These are phyloP conservation scores for Cephus cinctus DNA, from an alignment of 1,140 invertebrate species.

Conservation along the genomic window DNA sequence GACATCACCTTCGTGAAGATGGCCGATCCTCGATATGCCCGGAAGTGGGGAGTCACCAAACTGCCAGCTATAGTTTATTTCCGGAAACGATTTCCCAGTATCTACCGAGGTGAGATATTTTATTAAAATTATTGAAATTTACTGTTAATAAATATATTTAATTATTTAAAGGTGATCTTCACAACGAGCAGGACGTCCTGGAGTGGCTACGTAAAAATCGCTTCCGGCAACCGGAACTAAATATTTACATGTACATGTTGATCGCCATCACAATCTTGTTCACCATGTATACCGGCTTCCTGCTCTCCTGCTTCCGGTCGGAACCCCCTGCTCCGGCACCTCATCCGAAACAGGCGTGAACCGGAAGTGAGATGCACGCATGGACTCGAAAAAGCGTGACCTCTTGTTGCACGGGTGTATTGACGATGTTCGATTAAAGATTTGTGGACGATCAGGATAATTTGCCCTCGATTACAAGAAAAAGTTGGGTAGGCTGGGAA, in stretches of 20 bases:
- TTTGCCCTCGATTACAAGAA: not conserved
- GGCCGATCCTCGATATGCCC: constrained; percentile 85
- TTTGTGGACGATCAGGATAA: not conserved
- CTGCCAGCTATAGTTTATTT: constrained; percentile 91
- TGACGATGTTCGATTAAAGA: not conserved
- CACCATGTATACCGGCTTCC: constrained; percentile 85
- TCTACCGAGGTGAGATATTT: constrained; percentile 76
- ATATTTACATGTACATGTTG: constrained; percentile 92
- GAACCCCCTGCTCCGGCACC: constrained; percentile 56
- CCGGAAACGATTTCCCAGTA: constrained; percentile 89
- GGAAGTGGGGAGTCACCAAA: constrained; percentile 94
- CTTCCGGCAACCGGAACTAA: constrained; percentile 89
- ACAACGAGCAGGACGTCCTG: constrained; percentile 83
- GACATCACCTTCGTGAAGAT: constrained; percentile 96
- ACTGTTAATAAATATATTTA: constrained; percentile 7
- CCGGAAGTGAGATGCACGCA: not conserved
- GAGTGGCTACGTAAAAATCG: constrained; percentile 93
- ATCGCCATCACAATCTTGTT: constrained; percentile 83
- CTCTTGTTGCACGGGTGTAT: not conserved
- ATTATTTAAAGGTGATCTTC: constrained; percentile 69
- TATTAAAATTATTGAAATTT: too few relatives aligned
- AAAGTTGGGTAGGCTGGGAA: not conserved
- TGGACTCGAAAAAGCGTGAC: constrained; percentile 6
- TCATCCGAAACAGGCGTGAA: constrained; percentile 69
- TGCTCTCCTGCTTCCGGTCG: constrained; percentile 85